Evolutionary conservation across 2,888 invertebrate genomes (phyloP).

Genomic region (Pasiphila rectangulata): DNA sequence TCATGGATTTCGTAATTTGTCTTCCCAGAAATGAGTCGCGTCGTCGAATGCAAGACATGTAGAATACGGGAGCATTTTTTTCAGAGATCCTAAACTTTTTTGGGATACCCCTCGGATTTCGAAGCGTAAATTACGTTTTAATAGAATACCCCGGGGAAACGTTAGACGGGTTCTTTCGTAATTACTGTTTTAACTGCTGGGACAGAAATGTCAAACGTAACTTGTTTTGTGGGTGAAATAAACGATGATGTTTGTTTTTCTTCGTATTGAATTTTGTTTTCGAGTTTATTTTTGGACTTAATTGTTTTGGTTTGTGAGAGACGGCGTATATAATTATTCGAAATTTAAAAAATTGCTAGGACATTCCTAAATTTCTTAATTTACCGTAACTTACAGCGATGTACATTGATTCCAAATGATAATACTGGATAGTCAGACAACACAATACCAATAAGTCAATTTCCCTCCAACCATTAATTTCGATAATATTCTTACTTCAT

Average conservation of each 20-base stretch:
- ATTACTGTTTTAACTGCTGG: constrained; percentile 77
- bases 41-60: constrained; percentile 78
- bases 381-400: too few species aligned
- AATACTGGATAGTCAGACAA: too few species aligned
- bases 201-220: constrained; percentile 73
- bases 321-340: constrained; percentile 7
- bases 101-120: constrained; percentile 65
- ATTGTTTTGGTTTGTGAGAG: constrained; percentile 17
- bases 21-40: constrained; percentile 80
- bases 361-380: too few species aligned
- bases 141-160: constrained; percentile 74
- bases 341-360: too few species aligned
- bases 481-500: too few species aligned
- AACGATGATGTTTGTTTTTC: constrained; percentile 44
- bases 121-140: constrained; percentile 77
- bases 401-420: too few species aligned
- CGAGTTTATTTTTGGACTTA: constrained; percentile 34
- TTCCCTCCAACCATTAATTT: too few species aligned
- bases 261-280: constrained; percentile 26
- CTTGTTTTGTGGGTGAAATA: constrained; percentile 64
- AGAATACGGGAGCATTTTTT: constrained; percentile 54
- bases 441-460: too few species aligned
- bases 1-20: constrained; percentile 77
- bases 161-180: constrained; percentile 73
- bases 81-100: constrained; percentile 27